Conservation (phyloP, 2,888 invertebrate species). For the Achlya flavicornis region DNA sequence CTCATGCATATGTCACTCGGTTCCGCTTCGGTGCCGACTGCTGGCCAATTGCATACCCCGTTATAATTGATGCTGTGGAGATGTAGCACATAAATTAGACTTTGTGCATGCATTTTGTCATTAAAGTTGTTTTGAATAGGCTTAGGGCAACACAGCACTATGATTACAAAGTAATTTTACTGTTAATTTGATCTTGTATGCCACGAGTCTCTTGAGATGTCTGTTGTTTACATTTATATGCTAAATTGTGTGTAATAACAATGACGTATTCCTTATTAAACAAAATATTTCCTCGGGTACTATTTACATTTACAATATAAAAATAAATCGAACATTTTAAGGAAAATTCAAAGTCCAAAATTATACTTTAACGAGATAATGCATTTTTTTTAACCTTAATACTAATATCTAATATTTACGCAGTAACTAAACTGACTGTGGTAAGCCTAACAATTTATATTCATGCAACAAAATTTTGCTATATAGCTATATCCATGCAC, state of each 20-base stretch:
- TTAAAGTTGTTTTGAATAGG: conserved; percentile 8
- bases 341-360: too few species aligned
- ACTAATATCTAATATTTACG: not conserved
- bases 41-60: conserved; percentile 43
- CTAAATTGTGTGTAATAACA: not conserved
- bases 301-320: too few species aligned
- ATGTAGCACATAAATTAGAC: conserved; percentile 13
- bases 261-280: too few species aligned
- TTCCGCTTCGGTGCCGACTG: conserved; percentile 47
- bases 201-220: not conserved
- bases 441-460: conserved; percentile 8
- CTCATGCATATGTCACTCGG: conserved; percentile 60
- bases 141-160: not conserved
- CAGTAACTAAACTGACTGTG: not conserved
- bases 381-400: not conserved
- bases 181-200: not conserved
- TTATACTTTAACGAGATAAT: not conserved
- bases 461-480: conserved; percentile 8
- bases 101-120: conserved; percentile 1
- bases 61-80: conserved; percentile 49
- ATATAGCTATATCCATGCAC: conserved; percentile 6
- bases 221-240: not conserved
- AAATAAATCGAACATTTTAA: too few species aligned
- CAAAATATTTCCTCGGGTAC: too few species aligned
- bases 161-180: not conserved